These are phyloP conservation scores for Nemurella pictetii DNA, from an alignment of 2,888 invertebrate species.

Conservation along the genomic window DNA sequence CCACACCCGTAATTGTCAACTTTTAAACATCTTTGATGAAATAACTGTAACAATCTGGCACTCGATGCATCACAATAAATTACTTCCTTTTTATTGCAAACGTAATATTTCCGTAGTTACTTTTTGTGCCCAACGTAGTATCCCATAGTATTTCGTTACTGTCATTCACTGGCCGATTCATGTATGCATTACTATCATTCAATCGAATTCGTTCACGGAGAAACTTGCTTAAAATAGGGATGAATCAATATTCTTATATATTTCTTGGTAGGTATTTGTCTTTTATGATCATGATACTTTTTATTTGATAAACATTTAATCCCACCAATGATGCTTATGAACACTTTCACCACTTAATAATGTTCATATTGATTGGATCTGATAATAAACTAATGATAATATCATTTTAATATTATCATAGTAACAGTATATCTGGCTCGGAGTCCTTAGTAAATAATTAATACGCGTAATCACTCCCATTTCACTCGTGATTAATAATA, in stretches of 20 bases:
- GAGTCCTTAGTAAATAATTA: conserved; percentile 20
- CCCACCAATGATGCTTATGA: conserved; percentile 16
- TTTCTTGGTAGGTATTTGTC: not conserved
- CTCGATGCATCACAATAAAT: conserved; percentile 19
- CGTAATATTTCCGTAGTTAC: not conserved
- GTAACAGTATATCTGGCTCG: conserved; percentile 27
- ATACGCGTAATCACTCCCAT: not conserved
- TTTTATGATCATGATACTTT: not conserved
- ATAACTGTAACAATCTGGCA: conserved; percentile 29
- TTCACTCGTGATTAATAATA: not conserved
- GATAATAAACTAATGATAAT: conserved; percentile 8
- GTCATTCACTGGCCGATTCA: not conserved
- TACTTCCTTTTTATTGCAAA: conserved; percentile 24
- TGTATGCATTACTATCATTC: not conserved
- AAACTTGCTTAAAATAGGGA: conserved; percentile 1
- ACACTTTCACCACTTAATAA: conserved; percentile 16
- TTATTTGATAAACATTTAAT: conserved; percentile 17
- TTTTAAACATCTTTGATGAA: conserved; percentile 15
- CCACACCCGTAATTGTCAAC: conserved; percentile 25
- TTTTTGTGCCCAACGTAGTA: conserved; percentile 12
- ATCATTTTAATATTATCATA: conserved; percentile 11
- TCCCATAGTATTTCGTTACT: not conserved
- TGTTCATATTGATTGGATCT: conserved; percentile 16
- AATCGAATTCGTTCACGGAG: not conserved
- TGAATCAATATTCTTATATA: not conserved